Percentiles rank a stretch among this genome's conserved stretches.
Conservation (phyloP, 2,797 vertebrate genomes). For the Tokudaia tokunoshimensis region DNA sequence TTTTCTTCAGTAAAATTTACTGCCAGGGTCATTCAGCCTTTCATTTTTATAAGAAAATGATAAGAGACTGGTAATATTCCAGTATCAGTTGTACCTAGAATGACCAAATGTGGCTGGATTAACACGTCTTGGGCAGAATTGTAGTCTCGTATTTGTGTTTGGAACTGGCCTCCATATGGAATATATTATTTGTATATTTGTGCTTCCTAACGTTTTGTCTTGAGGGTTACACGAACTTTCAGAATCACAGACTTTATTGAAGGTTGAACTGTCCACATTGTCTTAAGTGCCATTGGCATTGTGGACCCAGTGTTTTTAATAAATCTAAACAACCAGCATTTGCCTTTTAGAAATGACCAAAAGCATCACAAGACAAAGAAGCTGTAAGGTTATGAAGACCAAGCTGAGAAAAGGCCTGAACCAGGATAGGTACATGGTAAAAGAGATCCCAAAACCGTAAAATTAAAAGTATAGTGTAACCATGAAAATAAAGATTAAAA, state of each 20-base stretch:
- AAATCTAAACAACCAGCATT: slow-evolving; percentile 1
- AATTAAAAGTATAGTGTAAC: background rate
- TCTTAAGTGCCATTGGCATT: background rate
- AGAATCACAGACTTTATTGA: slow-evolving; percentile 1
- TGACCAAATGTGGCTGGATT: slow-evolving; percentile 34
- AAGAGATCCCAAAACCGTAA: background rate
- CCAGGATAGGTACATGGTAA: background rate
- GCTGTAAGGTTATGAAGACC: background rate
- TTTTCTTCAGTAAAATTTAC: slow-evolving; percentile 60
- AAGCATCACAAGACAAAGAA: background rate
- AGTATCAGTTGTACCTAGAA: slow-evolving; percentile 29
- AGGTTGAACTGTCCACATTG: background rate
- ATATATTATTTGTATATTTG: background rate
- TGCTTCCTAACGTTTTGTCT: slow-evolving; percentile 35
- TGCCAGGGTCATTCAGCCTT: slow-evolving; percentile 63
- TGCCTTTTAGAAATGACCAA: background rate
- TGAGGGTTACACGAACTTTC: background rate
- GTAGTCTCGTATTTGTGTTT: slow-evolving; percentile 30
- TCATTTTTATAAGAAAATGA: slow-evolving; percentile 60
- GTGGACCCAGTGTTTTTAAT: background rate
- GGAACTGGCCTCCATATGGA: background rate
- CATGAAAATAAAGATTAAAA: background rate
- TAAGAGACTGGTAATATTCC: background rate
- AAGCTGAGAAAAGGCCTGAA: background rate
- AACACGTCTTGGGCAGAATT: background rate